phyloP scores from a whole-genome alignment of 2,888 invertebrate genomes.

The Miltochrista miniata region DNA sequence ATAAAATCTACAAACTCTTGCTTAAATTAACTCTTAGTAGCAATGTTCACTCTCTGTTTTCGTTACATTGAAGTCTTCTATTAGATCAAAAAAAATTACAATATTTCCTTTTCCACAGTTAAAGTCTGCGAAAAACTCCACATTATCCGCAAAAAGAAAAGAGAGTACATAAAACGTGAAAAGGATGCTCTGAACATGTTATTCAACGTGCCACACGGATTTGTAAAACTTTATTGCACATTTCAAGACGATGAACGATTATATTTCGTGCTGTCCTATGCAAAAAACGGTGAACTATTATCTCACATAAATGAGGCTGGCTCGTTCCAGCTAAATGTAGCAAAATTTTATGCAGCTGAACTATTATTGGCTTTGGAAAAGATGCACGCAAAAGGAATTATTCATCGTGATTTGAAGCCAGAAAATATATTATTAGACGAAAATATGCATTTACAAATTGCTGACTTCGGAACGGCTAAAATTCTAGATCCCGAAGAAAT shows the following conservation, averaged over 20 bases:
- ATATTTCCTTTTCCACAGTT: constrained; percentile 84
- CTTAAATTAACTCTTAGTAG: too few species aligned
- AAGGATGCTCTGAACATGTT: constrained; percentile 96
- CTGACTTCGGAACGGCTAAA: constrained; percentile 98
- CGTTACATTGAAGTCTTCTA: too few species aligned
- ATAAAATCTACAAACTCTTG: too few species aligned
- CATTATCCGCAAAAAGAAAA: constrained; percentile 96
- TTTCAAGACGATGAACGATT: constrained; percentile 97
- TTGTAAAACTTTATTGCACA: constrained; percentile 97
- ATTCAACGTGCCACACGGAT: constrained; percentile 91
- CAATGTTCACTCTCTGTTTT: too few species aligned
- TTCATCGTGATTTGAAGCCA: constrained; percentile 98
- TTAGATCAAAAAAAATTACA: background rate
- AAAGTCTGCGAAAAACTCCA: constrained; percentile 99
- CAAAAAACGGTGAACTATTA: constrained; percentile 96
- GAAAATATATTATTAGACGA: constrained; percentile 98
- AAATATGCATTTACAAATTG: constrained; percentile 97
- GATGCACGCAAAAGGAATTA: constrained; percentile 93
- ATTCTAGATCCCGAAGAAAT: constrained; percentile 83
- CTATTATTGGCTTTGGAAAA: constrained; percentile 95
- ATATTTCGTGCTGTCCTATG: constrained; percentile 98
- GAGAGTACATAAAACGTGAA: constrained; percentile 96
- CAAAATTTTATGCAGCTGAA: constrained; percentile 97
- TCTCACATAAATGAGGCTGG: constrained; percentile 96
- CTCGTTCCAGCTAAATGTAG: constrained; percentile 94